A percentile compares a stretch with the other conserved stretches of the same genome.
These are phyloP conservation scores for Falco berigora DNA, from an alignment of 2,797 vertebrate species.

Conservation along the genomic window DNA sequence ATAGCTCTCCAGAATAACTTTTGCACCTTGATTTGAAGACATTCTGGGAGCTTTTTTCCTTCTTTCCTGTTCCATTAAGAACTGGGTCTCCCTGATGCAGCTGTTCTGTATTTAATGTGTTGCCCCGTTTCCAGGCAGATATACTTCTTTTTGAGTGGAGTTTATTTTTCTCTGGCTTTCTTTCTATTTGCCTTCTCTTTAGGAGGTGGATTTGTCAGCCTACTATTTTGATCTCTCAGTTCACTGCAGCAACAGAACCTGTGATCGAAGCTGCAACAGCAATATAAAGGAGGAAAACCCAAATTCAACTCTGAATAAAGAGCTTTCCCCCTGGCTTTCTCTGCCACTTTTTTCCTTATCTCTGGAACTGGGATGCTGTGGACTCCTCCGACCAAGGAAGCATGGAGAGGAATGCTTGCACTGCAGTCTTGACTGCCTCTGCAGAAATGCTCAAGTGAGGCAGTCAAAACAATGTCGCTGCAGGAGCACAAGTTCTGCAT, in stretches of 20 bases:
- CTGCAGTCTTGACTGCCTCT: neutral
- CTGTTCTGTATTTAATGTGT: neutral
- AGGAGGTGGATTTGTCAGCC: neutral
- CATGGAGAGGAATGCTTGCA: neutral
- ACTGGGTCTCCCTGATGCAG: neutral
- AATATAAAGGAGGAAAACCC: neutral
- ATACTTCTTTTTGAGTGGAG: neutral
- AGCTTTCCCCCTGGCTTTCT: neutral
- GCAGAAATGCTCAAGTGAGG: neutral
- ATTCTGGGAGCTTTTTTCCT: neutral
- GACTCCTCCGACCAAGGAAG: neutral
- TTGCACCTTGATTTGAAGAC: conserved; percentile 1
- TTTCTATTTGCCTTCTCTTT: neutral
- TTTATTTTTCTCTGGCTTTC: neutral
- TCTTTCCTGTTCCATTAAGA: neutral
- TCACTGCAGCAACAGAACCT: neutral
- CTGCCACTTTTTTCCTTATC: neutral
- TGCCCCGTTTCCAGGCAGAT: conserved; percentile 11
- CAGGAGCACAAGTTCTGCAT: neutral
- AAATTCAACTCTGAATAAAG: neutral
- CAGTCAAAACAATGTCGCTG: neutral
- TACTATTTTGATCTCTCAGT: neutral
- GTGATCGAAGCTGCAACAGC: neutral
- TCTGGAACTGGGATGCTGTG: neutral
- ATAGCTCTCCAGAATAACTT: neutral